Evolutionary conservation across 1,140 invertebrate species (phyloP), one percentile per base, ranked within the genome.

Genomic region (Diabrotica virgifera): DNA sequence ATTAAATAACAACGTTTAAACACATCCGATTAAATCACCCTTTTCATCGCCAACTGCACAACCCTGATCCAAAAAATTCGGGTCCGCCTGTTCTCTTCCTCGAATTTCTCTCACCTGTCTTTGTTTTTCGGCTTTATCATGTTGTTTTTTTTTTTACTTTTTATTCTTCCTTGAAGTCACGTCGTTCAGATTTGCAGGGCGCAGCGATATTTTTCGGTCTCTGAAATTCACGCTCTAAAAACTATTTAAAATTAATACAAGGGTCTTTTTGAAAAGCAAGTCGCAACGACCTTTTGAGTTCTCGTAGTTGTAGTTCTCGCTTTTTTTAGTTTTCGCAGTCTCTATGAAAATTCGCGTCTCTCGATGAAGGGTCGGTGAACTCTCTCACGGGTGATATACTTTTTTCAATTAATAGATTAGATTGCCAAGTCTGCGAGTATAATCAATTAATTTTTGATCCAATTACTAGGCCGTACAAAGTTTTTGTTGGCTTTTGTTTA

Each of bases 111-210:
- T 3, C 40, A 60, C 56, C 52, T 54, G 56, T 38, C 50, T 65
- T 65, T 65, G 58, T 59, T 65, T 54, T 65, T 46, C 37, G 51
- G 24, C 63, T 54, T 54, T 54, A 24, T 60, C 24, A 11, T 52
- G 13, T 7, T 59, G 10, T 24, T 35, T 58, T 58, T 35, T 58
- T 58, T 36, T 60, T 60, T 58, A 7, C 24, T 52, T 24, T 52
- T 50, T 40, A n/a, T 52, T 46, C 51, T 12, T 58, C 5, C 12
- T 58, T 40, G 9, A 38, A 12, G 9, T 58, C 12, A 13, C 46
- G 59, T 12, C 24, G 59, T 50, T 52, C 40, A 51, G 40, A 60
- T 60, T 24, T 52, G 59, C 59, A 11, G 8, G 59, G 59, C 59
- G 46, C 59, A 35, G 50, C 40, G 8, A 52, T 51, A 60, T 52